These are phyloP conservation scores for Pristiophorus japonicus DNA, from an alignment of 2,113 vertebrate species.

Conservation along the genomic window DNA sequence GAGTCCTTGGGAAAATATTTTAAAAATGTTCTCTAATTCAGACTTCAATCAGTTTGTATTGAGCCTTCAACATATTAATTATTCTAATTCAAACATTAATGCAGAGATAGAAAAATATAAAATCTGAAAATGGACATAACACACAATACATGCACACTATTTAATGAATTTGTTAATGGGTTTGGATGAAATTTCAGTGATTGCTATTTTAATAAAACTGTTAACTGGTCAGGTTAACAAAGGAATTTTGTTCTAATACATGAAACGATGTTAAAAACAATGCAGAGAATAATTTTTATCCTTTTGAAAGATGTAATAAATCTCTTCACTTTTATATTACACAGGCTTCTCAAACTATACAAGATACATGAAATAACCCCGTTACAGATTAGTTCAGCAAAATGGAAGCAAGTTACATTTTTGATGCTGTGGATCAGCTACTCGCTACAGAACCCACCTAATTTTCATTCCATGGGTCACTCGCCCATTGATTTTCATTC, in stretches of 20 bases:
- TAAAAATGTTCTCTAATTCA: not conserved
- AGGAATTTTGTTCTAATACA: not conserved
- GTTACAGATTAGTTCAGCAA: not conserved
- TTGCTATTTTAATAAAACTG: not conserved
- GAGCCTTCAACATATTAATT: not conserved
- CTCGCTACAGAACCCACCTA: not conserved
- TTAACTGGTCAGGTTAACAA: not conserved
- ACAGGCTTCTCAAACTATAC: not conserved
- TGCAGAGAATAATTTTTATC: not conserved
- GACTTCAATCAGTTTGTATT: not conserved
- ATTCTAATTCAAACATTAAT: not conserved
- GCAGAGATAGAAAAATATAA: not conserved
- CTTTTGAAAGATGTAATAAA: not conserved
- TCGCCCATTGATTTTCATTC: not conserved
- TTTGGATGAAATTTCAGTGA: not conserved
- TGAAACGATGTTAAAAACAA: not conserved
- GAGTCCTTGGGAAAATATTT: not conserved
- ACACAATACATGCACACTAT: not conserved
- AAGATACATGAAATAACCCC: not conserved
- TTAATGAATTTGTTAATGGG: not conserved
- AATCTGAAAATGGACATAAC: not conserved
- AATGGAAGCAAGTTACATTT: not conserved
- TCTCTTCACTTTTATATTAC: not conserved
- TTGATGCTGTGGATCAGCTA: not conserved
- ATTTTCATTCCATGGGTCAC: not conserved